phyloP scores from a whole-genome alignment of 2,113 vertebrate species.

The Lanius collurio region DNA sequence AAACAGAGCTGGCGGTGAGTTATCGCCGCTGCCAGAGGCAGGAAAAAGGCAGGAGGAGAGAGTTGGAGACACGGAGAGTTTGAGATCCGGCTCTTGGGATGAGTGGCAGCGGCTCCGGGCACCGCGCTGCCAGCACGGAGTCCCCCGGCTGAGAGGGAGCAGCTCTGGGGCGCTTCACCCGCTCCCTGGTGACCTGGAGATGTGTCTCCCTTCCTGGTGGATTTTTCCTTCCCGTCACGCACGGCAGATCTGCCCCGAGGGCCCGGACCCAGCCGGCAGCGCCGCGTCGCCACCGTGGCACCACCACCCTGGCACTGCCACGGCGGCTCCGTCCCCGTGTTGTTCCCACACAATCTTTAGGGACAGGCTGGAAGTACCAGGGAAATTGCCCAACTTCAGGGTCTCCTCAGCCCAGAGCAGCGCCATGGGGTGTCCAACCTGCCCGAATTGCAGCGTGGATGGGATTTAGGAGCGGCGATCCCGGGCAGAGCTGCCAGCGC shows the following conservation, averaged over 20 bases:
- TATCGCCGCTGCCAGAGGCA: not conserved
- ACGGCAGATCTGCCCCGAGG: not conserved
- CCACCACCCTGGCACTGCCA: not conserved
- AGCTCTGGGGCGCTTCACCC: not conserved
- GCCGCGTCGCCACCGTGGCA: not conserved
- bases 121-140: rapidly evolving
- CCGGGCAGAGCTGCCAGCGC: not conserved
- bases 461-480: not conserved
- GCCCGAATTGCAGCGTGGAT: rapidly evolving
- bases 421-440: rapidly evolving
- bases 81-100: not conserved
- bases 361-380: not conserved
- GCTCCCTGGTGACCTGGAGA: not conserved
- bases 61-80: not conserved
- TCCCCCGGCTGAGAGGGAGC: not conserved
- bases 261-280: not conserved
- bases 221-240: too few relatives aligned
- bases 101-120: rapidly evolving
- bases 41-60: not conserved
- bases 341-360: not conserved
- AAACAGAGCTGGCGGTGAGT: not conserved
- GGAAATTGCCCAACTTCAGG: rapidly evolving
- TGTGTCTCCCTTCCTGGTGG: not conserved
- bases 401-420: not conserved
- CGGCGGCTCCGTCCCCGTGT: rapidly evolving